Evolutionary conservation across 2,888 invertebrate genomes (phyloP), one percentile per base, ranked within the genome.

Genomic region (Chorisops tibialis): DNA sequence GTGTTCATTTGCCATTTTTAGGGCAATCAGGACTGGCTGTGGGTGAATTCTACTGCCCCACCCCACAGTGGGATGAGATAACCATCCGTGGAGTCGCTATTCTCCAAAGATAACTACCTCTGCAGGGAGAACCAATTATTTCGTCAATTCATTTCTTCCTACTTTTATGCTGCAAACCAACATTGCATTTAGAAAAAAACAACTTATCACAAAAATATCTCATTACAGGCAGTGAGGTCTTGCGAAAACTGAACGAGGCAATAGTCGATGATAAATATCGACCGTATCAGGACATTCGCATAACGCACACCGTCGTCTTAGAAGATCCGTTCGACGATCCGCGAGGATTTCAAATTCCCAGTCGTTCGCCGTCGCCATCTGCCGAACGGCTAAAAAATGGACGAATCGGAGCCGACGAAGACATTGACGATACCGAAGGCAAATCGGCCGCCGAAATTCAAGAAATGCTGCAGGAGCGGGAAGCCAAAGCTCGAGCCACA

Each of bases 291-390:
- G 97, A 97, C 76, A 91, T 97, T 58, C 85, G 98, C 68, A 93
- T 99, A 63, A 94, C 96, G 0, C 99, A 99, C 74, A 98, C 97
- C 0, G 90, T 98, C 1, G 82, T 99, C 41, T 80, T 99, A 16
- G 93, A 97, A 73, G 99, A 99, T 80, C 99, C 99, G 0, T 98
- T 88, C 75, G 90, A 91, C 68, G 96, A 99, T 79, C 93, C 94
- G 0, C 76, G 83, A 47, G 87, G 87, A 0, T 80, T 99, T 22
- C 77, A 81, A 62, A 80, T 88, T 60, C 97, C 96, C 0, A 86
- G 87, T 59, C 80, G 88, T 64, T 98, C 97, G 22, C 99, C 99
- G 0, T 91, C 91, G 52, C 96, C 95, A 0, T 89, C 87, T 59
- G 83, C 85, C 41, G 93, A 93, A 72, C 83, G 90, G 45, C 75